Evolutionary conservation across 1,140 invertebrate genomes (phyloP), one percentile per base, ranked within the genome.

Genomic region (Venturia canescens): DNA sequence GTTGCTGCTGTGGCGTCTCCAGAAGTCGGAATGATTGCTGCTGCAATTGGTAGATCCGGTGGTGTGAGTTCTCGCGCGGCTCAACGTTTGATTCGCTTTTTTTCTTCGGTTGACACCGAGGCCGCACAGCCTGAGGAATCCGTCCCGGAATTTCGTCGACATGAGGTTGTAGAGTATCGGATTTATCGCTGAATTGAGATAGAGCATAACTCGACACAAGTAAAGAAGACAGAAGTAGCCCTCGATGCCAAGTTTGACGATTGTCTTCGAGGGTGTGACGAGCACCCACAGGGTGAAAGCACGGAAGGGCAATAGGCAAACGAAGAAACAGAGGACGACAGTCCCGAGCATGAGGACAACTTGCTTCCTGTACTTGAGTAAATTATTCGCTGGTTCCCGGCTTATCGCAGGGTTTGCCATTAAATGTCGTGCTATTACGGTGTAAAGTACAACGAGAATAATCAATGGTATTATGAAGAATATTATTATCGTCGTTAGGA

Each of bases 111-210:
- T 84, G 0, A 72, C 81, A 0, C 83, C 83, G 3, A 89, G 77
- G 0, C 92, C 86, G 83, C 94, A 92, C 63, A 96, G 85, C 70
- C 93, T 94, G 11, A 95, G 90, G 85, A 98, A 98, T 0, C 96
- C 97, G 21, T 95, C 94, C 15, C 97, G 93, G 91, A 98, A 98
- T 90, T 98, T 98, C 0, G 96, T 97, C n/a, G 96, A 97, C 95
- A 97, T 97, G 16, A 97, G 92, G 89, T 97, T 97, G 91, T 98
- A 98, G 18, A 98, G 93, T 83, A 98, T 97, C 4, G 97, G 97
- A 91, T 98, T 98, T 79, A 98, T 95, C 29, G 97, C 96, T 6
- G 97, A 97, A 88, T 98, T 98, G 23, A 98, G 93, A 91, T 98
- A 97, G 21, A 97, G 90, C 96, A 98, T 96, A 31, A 97, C 94